Evolutionary conservation across 37 sponge, comb jelly and placozoan genomes (phyloP), one percentile per base, ranked within the genome.

Genomic region (Chondrilla cf. caribensis): DNA sequence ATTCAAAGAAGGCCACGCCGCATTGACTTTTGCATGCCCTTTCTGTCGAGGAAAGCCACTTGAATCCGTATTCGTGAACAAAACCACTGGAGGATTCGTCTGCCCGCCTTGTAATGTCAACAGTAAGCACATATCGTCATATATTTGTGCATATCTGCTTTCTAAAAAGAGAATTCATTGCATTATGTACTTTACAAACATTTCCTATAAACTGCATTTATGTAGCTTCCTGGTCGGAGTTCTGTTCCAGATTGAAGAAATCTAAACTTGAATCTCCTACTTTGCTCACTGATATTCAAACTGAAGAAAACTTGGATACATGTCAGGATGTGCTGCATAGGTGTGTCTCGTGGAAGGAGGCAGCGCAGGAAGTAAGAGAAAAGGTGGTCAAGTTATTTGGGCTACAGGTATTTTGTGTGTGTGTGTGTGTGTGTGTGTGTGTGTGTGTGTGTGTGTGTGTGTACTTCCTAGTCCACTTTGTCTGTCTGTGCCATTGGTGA

Each of bases 221-320:
- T n/a, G n/a, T n/a, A 67, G 68, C 68, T 18, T 29, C 68, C 31
- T 67, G 68, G 68, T 67, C 68, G 1, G 68, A 67, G 68, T 67
- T 67, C 35, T 33, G 35, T 8, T 67, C 68, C 35, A 33, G 33
- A 32, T 67, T 67, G 35, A 67, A 28, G 31, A 67, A 67, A 67
- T 33, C 11, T 3, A 67, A 67, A 33, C 33, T 32, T 18, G 68
- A 67, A 67, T 29, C 68, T 29, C 17, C 32, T 33, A 26, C 35
- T 18, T n/a, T 33, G 17, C 68, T 31, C 17, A 17, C 28, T 29
- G 32, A 28, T 31, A 26, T 31, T 1, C 31, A 67, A 33, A 29
- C 51, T 47, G 51, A 47, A 11, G 51, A 47, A 14, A 47, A 6
- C 11, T 6, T 47, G 11, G 51, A 47, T 6, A 14, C 51, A 47